Evolutionary conservation across 2,888 invertebrate genomes (phyloP).

Genomic region (Drosophila rellima): DNA sequence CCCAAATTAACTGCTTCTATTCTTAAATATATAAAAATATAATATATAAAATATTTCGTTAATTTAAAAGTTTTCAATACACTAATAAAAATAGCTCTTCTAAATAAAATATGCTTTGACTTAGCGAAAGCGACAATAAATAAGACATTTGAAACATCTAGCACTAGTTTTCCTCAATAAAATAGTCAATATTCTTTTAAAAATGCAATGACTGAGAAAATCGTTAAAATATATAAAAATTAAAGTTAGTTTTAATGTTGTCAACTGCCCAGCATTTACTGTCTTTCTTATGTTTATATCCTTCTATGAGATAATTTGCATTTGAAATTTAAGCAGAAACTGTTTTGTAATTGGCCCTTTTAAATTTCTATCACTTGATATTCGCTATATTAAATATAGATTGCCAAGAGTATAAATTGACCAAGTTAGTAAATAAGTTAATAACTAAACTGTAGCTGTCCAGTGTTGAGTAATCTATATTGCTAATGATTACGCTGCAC

Average conservation of each 20-base stretch:
- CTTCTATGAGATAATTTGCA: background rate
- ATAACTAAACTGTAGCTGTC: background rate
- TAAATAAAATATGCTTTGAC: too few relatives aligned
- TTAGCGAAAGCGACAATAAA: too few relatives aligned
- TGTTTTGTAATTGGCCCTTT: background rate
- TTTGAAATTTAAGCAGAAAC: background rate
- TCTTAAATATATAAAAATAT: too few relatives aligned
- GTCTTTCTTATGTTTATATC: background rate
- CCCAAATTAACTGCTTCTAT: too few relatives aligned
- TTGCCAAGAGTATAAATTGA: background rate
- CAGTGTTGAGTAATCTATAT: constrained; percentile 1
- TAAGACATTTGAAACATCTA: too few relatives aligned
- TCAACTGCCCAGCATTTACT: too few relatives aligned
- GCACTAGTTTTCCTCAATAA: too few relatives aligned
- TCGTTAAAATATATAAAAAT: background rate
- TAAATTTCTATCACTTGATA: background rate
- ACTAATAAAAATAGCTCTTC: too few relatives aligned
- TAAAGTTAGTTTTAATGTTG: background rate
- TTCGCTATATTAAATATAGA: background rate
- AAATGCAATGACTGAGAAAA: background rate
- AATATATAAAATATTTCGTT: too few relatives aligned
- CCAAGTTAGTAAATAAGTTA: background rate
- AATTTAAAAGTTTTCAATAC: too few relatives aligned
- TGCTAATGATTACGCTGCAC: constrained; percentile 9
- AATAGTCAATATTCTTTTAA: background rate